Base-by-base conservation (phyloP, 2,797 vertebrate genomes). In the Hyperoplus immaculatus region DNA sequence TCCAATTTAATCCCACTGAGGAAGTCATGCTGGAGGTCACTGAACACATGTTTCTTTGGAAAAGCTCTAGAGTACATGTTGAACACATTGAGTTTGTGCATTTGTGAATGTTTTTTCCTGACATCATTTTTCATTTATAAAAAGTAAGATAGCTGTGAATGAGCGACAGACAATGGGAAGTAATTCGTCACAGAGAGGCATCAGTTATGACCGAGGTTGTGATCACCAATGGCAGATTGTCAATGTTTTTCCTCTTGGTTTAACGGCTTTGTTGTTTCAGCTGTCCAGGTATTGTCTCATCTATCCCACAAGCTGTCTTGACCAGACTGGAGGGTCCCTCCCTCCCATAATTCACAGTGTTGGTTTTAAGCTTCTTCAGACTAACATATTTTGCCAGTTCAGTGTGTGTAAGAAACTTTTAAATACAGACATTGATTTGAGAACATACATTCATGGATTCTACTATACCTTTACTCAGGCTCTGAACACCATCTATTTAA, bases 251-350 rank as follows among this genome's bases (percentile, higher is more conserved):
- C 69, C 70, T 71, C 61, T 53, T 47, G 47, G 43, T 85, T 69
- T 76, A 84, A 81, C 47, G 54, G 79, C 72, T 87, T 84, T 80
- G 87, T 83, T 76, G 82, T 75, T 85, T 91, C 86, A 90, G 84
- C 82, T 82, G 12, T 50, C 47, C 38, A 57, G 55, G 65, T 77
- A 79, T 81, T 9, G 11, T 72, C 76, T 88, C 83, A 83, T 91
- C 87, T 85, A 6, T 49, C n/a, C 75, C 78, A 68, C 66, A 39
- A 1, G 50, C 29, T 77, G 83, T 29, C 29, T 81, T 82, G 82
- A 86, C 51, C 71, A 62, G 76, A 51, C 49, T 9, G 18, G 58
- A 76, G 78, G 75, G 51, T 45, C 58, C 86, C 77, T 73, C 29
- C 29, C 29, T 64, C 62, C 72, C 75, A 15, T 73, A 9, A 58